Percentiles rank a stretch among this genome's conserved stretches.
Conservation (phyloP, 2,888 invertebrate genomes). For the Caenorhabditis sp. region DNA sequence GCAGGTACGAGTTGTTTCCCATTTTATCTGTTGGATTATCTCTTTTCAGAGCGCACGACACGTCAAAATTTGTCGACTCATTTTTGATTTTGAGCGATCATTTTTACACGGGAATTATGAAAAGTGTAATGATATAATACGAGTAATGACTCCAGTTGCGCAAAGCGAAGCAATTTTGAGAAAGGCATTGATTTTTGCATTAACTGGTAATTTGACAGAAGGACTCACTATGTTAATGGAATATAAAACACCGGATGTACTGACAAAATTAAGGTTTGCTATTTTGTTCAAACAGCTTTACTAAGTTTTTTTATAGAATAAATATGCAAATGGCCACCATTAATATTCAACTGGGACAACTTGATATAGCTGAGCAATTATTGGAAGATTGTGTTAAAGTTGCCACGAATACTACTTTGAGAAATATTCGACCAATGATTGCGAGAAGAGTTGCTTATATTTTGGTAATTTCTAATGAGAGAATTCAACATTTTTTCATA, state of each 20-base stretch:
- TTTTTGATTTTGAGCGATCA: slow-evolving; percentile 31
- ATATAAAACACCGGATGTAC: slow-evolving; percentile 12
- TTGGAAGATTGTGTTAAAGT: slow-evolving; percentile 9
- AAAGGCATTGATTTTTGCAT: slow-evolving; percentile 12
- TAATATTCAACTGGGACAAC: neutral
- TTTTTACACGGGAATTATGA: slow-evolving; percentile 19
- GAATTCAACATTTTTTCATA: neutral
- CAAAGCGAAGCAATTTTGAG: slow-evolving; percentile 17
- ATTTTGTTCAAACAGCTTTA: too few relatives aligned
- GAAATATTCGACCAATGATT: slow-evolving; percentile 15
- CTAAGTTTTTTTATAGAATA: neutral
- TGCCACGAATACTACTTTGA: slow-evolving; percentile 4
- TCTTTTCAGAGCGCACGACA: slow-evolving; percentile 29
- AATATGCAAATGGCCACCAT: slow-evolving; percentile 25
- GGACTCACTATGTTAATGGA: neutral
- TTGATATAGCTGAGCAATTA: neutral
- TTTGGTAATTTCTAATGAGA: neutral
- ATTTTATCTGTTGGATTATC: too few relatives aligned
- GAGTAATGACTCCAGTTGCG: slow-evolving; percentile 4
- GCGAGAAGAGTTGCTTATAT: slow-evolving; percentile 16
- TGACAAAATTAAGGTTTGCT: slow-evolving; percentile 8
- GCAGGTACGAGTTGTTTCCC: slow-evolving; percentile 9
- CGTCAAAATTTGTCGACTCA: slow-evolving; percentile 11
- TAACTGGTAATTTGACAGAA: slow-evolving; percentile 3
- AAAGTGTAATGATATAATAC: slow-evolving; percentile 8